Conservation (phyloP, 2,113 vertebrate genomes). For the Trinectes maculatus region DNA sequence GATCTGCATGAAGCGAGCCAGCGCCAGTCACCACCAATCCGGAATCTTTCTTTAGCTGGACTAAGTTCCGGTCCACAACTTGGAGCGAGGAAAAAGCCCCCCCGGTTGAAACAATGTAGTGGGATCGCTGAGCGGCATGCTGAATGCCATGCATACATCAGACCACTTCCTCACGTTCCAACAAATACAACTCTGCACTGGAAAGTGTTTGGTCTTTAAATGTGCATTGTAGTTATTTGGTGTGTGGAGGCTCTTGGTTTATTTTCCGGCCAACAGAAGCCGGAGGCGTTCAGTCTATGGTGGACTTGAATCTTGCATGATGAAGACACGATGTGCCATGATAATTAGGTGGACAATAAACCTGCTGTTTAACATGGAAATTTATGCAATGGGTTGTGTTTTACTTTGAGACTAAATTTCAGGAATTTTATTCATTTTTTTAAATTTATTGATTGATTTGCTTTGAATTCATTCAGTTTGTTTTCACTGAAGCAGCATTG, state of each 20-base stretch:
- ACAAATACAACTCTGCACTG: not conserved
- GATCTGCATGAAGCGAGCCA: slow-evolving; percentile 49
- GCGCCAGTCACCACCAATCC: slow-evolving; percentile 56
- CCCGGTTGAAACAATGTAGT: slow-evolving; percentile 25
- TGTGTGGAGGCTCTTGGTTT: not conserved
- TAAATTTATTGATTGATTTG: slow-evolving; percentile 51
- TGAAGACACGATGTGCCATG: slow-evolving; percentile 99
- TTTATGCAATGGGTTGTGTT: slow-evolving; percentile 90
- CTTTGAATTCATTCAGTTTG: slow-evolving; percentile 84
- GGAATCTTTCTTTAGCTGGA: slow-evolving; percentile 45
- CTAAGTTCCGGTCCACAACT: slow-evolving; percentile 32
- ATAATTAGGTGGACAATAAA: slow-evolving; percentile 98
- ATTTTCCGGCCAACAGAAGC: slow-evolving; percentile 31
- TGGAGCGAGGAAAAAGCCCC: slow-evolving; percentile 14
- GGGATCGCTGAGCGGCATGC: slow-evolving; percentile 9
- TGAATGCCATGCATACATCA: slow-evolving; percentile 7
- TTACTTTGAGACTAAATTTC: slow-evolving; percentile 87
- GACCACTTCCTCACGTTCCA: slow-evolving; percentile 17
- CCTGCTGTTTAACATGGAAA: slow-evolving; percentile 96
- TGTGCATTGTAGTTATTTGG: slow-evolving; percentile 14
- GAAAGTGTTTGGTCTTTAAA: not conserved
- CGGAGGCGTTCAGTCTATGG: slow-evolving; percentile 88
- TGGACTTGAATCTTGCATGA: slow-evolving; percentile 95
- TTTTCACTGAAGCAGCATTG: slow-evolving; percentile 86
- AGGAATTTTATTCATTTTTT: slow-evolving; percentile 62